A percentile compares a stretch with the other conserved stretches of the same genome.
Evolutionary conservation across 2,888 invertebrate genomes (phyloP).

Genomic region (Harpalus rubripes): DNA sequence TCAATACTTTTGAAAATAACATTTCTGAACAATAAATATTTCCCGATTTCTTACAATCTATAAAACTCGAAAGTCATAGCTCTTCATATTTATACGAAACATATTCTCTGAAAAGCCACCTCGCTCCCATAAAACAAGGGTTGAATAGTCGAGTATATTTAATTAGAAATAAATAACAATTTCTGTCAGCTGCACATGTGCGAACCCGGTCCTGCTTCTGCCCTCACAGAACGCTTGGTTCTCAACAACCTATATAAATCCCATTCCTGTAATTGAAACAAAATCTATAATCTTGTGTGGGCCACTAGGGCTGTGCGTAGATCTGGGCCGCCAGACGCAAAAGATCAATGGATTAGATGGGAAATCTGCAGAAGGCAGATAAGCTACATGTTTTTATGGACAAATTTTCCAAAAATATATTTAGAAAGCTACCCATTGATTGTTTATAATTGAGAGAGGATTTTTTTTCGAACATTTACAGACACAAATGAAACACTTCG

Average conservation of each 20-base stretch:
- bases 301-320: not conserved
- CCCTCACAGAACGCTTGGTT: constrained; percentile 23
- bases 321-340: not conserved
- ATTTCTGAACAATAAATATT: too few relatives aligned
- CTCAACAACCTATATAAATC: constrained; percentile 62
- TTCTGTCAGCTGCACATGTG: constrained; percentile 45
- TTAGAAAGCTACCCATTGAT: too few relatives aligned
- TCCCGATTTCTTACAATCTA: too few relatives aligned
- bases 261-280: constrained; percentile 64
- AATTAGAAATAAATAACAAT: constrained; percentile 57
- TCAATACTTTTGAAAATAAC: too few relatives aligned
- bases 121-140: not conserved
- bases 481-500: too few relatives aligned
- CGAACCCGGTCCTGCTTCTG: not conserved
- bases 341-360: constrained; percentile 22
- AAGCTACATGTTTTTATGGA: not conserved
- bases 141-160: constrained; percentile 23
- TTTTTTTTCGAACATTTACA: too few relatives aligned
- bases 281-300: constrained; percentile 61
- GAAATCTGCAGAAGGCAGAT: not conserved
- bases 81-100: not conserved
- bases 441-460: too few relatives aligned
- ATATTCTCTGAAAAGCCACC: not conserved
- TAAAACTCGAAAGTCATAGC: not conserved
- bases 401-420: not conserved